Conservation (phyloP, 2,888 invertebrate species). For the Phoenoteleia sp. region DNA sequence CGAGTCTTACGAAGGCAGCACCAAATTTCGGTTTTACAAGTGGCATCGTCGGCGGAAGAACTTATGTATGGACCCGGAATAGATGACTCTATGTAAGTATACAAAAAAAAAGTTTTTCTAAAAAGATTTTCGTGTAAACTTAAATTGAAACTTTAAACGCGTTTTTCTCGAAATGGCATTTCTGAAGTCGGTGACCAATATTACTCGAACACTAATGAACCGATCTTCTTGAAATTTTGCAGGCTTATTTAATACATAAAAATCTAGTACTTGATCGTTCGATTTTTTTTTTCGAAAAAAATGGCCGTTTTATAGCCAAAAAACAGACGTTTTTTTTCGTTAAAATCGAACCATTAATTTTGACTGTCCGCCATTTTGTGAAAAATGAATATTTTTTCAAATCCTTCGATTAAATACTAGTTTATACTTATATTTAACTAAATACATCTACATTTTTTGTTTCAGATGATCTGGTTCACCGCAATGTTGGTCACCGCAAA, state of each 20-base stretch:
- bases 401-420: not conserved
- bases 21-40: not conserved
- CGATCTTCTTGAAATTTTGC: slow-evolving; percentile 18
- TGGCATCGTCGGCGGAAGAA: slow-evolving; percentile 12
- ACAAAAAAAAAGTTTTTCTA: slow-evolving; percentile 14
- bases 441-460: no score
- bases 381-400: slow-evolving; percentile 17
- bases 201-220: slow-evolving; percentile 18
- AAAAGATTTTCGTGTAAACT: slow-evolving; percentile 18
- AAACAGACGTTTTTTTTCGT: slow-evolving; percentile 3
- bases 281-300: slow-evolving; percentile 16
- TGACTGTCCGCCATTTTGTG: slow-evolving; percentile 13
- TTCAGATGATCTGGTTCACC: no score
- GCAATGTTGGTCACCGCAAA: not conserved
- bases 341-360: slow-evolving; percentile 19
- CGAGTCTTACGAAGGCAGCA: not conserved
- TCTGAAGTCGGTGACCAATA: slow-evolving; percentile 17
- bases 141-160: slow-evolving; percentile 17
- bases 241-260: slow-evolving; percentile 12
- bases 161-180: slow-evolving; percentile 16
- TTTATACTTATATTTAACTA: no score
- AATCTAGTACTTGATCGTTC: not conserved
- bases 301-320: slow-evolving; percentile 10
- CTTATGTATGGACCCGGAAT: slow-evolving; percentile 6
- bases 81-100: slow-evolving; percentile 9